phyloP scores from a whole-genome alignment of 2,797 vertebrate genomes.

The Crenichthys baileyi region DNA sequence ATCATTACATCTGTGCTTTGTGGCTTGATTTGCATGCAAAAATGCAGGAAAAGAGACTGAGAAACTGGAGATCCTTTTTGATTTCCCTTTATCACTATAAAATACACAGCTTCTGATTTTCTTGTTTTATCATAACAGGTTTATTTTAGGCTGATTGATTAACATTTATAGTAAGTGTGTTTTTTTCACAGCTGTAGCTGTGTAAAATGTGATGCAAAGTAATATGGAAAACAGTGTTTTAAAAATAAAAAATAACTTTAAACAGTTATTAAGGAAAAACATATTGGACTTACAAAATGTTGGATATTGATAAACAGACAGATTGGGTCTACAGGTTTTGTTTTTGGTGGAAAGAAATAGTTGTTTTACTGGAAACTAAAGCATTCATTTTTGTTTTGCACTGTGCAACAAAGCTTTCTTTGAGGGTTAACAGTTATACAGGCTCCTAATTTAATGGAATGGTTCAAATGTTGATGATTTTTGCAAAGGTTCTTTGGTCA shows the following conservation, averaged over 20 bases:
- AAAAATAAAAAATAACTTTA: not conserved
- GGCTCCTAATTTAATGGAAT: not conserved
- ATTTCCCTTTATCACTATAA: not conserved
- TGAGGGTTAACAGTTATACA: not conserved
- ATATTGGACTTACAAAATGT: not conserved
- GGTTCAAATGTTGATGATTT: too few species aligned
- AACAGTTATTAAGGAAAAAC: not conserved
- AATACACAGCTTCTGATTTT: not conserved
- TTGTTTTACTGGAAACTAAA: not conserved
- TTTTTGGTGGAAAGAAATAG: not conserved
- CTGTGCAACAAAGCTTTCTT: not conserved
- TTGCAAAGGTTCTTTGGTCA: not conserved
- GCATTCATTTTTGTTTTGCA: not conserved
- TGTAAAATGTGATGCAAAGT: not conserved
- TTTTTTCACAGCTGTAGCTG: not conserved
- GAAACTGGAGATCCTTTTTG: not conserved
- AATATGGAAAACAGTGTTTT: too few species aligned
- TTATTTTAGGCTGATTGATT: conserved; percentile 2
- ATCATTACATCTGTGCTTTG: not conserved
- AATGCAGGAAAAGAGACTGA: not conserved
- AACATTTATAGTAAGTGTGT: not conserved
- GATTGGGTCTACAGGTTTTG: not conserved
- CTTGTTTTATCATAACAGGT: not conserved
- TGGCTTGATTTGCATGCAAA: not conserved
- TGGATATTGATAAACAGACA: not conserved